Evolutionary conservation across 2,797 vertebrate species (phyloP), one percentile per base, ranked within the genome.

Genomic region (Ceyx erithaca): DNA sequence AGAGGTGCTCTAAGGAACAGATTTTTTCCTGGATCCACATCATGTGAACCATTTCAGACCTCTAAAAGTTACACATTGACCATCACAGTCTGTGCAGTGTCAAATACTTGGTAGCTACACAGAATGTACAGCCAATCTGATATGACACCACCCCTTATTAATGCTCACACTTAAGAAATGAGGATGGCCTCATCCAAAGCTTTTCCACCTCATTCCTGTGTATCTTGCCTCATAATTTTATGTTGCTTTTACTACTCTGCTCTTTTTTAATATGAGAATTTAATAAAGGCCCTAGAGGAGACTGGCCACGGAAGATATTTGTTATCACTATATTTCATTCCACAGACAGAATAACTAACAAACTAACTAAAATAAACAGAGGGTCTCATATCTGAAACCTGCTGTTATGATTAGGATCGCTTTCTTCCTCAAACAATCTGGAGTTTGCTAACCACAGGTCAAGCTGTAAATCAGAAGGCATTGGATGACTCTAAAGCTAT

Each of bases 381-480:
- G 12, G 4, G 25, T 51, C 33, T 23, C 22, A 22, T 52, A 80
- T 43, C 45, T 87, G 67, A 89, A 76, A 64, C 30, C 21, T 88
- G 35, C 26, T 79, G 13, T 69, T 89, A 69, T 33, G 43, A 88
- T 85, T 77, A 58, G 28, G 45, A 49, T 71, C 35, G 33, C 46
- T 66, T 88, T 90, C 48, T 82, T 77, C n/a, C 26, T 70, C 54
- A n/a, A 49, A 71, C n/a, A 81, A 62, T 45, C 37, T 58, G 52
- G 57, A 43, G 33, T 81, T 86, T 54, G 14, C 70, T 84, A 77
- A 23, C 67, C 21, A 48, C 18, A 62, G 73, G 63, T 64, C 68
- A 93, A 77, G 54, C 37, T 86, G 46, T 41, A 95, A 73, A 79
- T 82, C 71, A 86, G 73, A 67, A 89, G n/a, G 59, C 76, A 81